A percentile compares a stretch with the other conserved stretches of the same genome.
phyloP scores from a whole-genome alignment of 2,888 invertebrate genomes.

The Dynastes maya region DNA sequence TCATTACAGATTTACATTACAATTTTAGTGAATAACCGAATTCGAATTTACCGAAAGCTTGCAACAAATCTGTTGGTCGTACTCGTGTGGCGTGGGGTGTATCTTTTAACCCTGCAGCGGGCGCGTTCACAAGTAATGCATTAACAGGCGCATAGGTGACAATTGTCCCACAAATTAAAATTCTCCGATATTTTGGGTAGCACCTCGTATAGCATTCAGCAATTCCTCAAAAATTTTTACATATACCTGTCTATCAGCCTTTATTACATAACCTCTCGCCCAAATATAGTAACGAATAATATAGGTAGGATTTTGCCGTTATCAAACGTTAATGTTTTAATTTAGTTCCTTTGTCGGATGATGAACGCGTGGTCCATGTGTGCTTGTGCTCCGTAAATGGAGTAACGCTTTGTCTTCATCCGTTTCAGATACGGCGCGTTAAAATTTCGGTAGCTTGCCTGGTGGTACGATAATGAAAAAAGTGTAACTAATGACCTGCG shows the following conservation, averaged over 20 bases:
- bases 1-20: no score
- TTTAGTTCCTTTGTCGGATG: slow-evolving; percentile 38
- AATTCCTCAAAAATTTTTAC: not conserved
- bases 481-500: slow-evolving; percentile 46
- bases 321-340: slow-evolving; percentile 47
- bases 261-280: not conserved
- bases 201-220: no score
- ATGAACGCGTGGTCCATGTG: slow-evolving; percentile 34
- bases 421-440: slow-evolving; percentile 47
- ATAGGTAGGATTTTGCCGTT: slow-evolving; percentile 28
- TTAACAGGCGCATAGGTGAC: no score
- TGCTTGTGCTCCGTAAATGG: slow-evolving; percentile 38
- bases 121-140: no score
- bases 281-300: slow-evolving; percentile 18
- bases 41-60: no score
- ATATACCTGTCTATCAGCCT: not conserved
- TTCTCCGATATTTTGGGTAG: no score
- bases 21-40: no score
- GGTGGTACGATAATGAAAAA: slow-evolving; percentile 48
- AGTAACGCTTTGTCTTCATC: slow-evolving; percentile 47
- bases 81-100: no score
- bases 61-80: no score
- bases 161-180: no score
- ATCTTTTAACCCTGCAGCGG: no score
- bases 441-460: slow-evolving; percentile 43